Evolutionary conservation across 1,140 invertebrate species (phyloP).

Genomic region (Polypedilum pembai): DNA sequence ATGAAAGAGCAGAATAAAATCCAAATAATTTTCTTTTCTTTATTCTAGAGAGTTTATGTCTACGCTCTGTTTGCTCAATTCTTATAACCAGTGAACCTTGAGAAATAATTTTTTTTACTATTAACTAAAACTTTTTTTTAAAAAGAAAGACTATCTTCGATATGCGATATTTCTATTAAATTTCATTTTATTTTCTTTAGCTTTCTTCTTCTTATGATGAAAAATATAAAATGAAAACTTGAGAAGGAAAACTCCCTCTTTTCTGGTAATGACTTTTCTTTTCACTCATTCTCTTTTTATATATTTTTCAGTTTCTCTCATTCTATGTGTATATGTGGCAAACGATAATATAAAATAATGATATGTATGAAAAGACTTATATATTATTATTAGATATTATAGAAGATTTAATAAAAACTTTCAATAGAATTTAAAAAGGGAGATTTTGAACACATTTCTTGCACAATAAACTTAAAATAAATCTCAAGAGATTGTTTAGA

Average conservation of each 20-base stretch:
- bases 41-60: background rate
- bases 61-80: slow-evolving; percentile 21
- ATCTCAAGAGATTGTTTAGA: too few species aligned
- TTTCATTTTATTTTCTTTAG: background rate
- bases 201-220: background rate
- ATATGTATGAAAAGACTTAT: too few species aligned
- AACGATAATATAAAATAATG: too few species aligned
- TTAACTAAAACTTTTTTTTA: too few species aligned
- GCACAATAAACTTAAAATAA: too few species aligned
- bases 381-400: too few species aligned
- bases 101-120: background rate
- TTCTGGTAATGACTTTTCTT: background rate
- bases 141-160: slow-evolving; percentile 21
- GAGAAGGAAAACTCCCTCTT: background rate
- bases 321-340: background rate
- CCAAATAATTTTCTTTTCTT: background rate
- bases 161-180: slow-evolving; percentile 23
- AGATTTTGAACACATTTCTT: too few species aligned
- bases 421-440: too few species aligned
- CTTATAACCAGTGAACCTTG: slow-evolving; percentile 17
- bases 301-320: background rate
- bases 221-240: background rate
- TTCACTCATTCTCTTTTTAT: background rate
- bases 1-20: background rate
- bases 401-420: too few species aligned